Percentiles rank a stretch among this genome's conserved stretches.
phyloP scores from a whole-genome alignment of 1,140 invertebrate species.

The Nephila pilipes region DNA sequence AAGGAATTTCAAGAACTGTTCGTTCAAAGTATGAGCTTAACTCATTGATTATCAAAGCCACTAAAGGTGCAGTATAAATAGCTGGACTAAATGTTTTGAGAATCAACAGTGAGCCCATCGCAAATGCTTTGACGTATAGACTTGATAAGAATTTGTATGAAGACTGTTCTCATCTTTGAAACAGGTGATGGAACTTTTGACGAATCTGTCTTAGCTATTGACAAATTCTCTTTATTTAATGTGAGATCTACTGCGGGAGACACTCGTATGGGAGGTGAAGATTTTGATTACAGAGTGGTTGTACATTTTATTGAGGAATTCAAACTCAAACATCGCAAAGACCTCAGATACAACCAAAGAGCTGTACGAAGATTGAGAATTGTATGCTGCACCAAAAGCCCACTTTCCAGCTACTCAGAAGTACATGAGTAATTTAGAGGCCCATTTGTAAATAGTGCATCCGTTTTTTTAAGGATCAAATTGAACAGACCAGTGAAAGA shows the following conservation, averaged over 20 bases:
- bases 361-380: slow-evolving; percentile 87
- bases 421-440: no score
- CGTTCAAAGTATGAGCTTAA: slow-evolving; percentile 85
- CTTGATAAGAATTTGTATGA: slow-evolving; percentile 88
- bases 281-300: slow-evolving; percentile 97
- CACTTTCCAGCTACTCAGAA: slow-evolving; percentile 86
- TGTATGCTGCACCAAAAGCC: slow-evolving; percentile 83
- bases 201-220: slow-evolving; percentile 99
- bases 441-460: no score
- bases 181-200: slow-evolving; percentile 99
- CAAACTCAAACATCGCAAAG: slow-evolving; percentile 98
- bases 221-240: slow-evolving; percentile 94
- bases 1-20: no score
- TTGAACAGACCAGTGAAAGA: no score
- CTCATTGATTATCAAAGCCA: slow-evolving; percentile 96
- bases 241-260: slow-evolving; percentile 98
- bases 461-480: no score
- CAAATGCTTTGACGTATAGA: slow-evolving; percentile 91
- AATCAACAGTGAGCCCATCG: slow-evolving; percentile 91
- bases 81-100: slow-evolving; percentile 95
- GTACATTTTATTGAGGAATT: slow-evolving; percentile 98
- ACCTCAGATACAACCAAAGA: slow-evolving; percentile 85
- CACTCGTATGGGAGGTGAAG: slow-evolving; percentile 96
- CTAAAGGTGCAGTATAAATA: slow-evolving; percentile 98
- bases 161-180: slow-evolving; percentile 90